These are phyloP conservation scores for Dusona sp. DNA, from an alignment of 2,888 invertebrate species.

Conservation along the genomic window DNA sequence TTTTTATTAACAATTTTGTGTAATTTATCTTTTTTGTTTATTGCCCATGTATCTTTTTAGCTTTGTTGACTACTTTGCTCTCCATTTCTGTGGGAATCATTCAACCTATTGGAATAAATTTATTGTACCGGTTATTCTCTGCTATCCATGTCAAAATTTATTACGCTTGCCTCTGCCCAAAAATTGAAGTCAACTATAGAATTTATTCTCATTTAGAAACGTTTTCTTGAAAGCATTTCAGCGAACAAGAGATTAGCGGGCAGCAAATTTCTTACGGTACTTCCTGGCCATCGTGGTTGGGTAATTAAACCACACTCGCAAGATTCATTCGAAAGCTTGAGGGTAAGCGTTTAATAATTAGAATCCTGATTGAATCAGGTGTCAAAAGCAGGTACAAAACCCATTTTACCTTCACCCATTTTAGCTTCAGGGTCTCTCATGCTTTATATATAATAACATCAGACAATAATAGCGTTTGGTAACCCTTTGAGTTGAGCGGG, in stretches of 20 bases:
- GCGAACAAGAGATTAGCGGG: neutral
- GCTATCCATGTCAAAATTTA: neutral
- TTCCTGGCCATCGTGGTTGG: constrained; percentile 3
- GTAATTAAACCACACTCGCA: constrained; percentile 48
- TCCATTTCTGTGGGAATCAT: no score
- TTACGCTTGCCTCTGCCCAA: neutral
- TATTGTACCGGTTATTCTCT: neutral
- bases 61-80: no score
- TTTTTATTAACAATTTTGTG: neutral
- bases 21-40: neutral
- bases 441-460: constrained; percentile 1
- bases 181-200: neutral
- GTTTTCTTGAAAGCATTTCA: neutral
- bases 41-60: neutral
- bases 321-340: constrained; percentile 34
- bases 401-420: constrained; percentile 65
- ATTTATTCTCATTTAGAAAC: neutral
- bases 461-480: constrained; percentile 24
- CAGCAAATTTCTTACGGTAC: neutral
- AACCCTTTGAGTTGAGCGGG: neutral
- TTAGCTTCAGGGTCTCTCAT: neutral
- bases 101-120: no score
- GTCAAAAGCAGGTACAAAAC: constrained; percentile 63
- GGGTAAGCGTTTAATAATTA: constrained; percentile 62
- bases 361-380: constrained; percentile 64